Evolutionary conservation across 2,797 vertebrate species (phyloP).

Genomic region (Amniataba percoides): DNA sequence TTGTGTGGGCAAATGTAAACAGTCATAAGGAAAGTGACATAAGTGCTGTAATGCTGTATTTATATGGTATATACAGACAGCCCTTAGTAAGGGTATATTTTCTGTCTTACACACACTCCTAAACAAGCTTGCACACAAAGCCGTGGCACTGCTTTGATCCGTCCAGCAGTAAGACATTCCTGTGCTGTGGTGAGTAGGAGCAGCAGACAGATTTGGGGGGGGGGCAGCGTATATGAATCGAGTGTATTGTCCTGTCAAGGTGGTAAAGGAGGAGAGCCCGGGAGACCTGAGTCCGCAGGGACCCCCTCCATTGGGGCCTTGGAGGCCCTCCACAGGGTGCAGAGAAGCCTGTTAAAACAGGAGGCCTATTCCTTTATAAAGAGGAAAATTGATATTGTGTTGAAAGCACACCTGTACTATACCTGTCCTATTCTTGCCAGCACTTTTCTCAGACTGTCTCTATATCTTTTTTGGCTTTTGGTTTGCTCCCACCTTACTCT

Average conservation of each 20-base stretch:
- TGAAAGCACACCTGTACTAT: slow-evolving; percentile 52
- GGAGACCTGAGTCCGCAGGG: slow-evolving; percentile 66
- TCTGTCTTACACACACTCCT: neutral
- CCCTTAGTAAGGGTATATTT: slow-evolving; percentile 1
- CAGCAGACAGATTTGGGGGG: slow-evolving; percentile 63
- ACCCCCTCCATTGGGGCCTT: slow-evolving; percentile 52
- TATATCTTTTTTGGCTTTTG: slow-evolving; percentile 7
- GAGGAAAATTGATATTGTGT: slow-evolving; percentile 50
- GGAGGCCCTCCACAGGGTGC: slow-evolving; percentile 57
- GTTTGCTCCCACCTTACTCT: neutral
- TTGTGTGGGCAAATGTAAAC: slow-evolving; percentile 22
- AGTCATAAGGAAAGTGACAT: slow-evolving; percentile 22
- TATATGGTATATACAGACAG: slow-evolving; percentile 33
- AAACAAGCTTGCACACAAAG: slow-evolving; percentile 13
- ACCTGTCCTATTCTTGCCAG: slow-evolving; percentile 25
- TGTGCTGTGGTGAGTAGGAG: slow-evolving; percentile 63
- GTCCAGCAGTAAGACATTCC: slow-evolving; percentile 72
- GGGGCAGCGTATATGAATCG: slow-evolving; percentile 70
- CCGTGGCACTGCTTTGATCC: slow-evolving; percentile 67
- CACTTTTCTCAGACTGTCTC: neutral
- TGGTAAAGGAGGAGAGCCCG: slow-evolving; percentile 52
- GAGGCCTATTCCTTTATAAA: slow-evolving; percentile 44
- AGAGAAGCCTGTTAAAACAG: slow-evolving; percentile 47
- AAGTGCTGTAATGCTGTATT: slow-evolving; percentile 24
- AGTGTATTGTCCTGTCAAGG: slow-evolving; percentile 72